These are phyloP conservation scores for Molanna angustata DNA, from an alignment of 2,888 invertebrate genomes.

Conservation along the genomic window DNA sequence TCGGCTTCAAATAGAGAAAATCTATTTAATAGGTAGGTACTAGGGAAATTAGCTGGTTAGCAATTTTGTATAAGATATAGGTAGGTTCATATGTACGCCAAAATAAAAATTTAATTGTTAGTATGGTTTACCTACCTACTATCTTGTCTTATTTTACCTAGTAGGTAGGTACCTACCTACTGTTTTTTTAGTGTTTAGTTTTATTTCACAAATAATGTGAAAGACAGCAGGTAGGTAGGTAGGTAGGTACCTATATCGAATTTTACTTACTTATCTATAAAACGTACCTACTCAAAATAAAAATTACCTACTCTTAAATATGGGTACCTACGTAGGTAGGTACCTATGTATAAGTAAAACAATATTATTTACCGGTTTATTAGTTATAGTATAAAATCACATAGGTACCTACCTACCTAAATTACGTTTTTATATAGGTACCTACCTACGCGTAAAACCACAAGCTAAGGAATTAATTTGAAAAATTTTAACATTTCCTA, in stretches of 20 bases:
- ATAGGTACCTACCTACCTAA: slow-evolving; percentile 4
- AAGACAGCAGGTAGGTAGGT: slow-evolving; percentile 2
- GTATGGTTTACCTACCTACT: too few relatives aligned
- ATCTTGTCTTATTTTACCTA: too few relatives aligned
- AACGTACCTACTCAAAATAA: not conserved
- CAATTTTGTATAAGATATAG: too few relatives aligned
- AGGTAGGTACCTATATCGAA: slow-evolving; percentile 4
- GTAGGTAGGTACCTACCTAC: slow-evolving; percentile 3
- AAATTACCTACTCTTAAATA: not conserved
- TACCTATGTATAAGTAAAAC: not conserved
- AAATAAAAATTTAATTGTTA: not conserved
- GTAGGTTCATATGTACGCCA: not conserved
- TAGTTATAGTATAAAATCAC: not conserved
- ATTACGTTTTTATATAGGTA: too few relatives aligned
- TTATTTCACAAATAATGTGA: not conserved
- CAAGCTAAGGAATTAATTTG: too few relatives aligned
- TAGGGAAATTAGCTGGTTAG: too few relatives aligned
- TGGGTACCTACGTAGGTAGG: not conserved
- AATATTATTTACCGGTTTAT: not conserved
- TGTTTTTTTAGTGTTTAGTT: not conserved
- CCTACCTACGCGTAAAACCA: too few relatives aligned
- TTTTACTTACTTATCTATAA: not conserved
- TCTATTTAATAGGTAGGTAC: too few relatives aligned
- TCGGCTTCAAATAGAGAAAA: too few relatives aligned
- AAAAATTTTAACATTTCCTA: too few relatives aligned